phyloP scores from a whole-genome alignment of 23 tunicate genomes.

The Trididemnum nubilum region DNA sequence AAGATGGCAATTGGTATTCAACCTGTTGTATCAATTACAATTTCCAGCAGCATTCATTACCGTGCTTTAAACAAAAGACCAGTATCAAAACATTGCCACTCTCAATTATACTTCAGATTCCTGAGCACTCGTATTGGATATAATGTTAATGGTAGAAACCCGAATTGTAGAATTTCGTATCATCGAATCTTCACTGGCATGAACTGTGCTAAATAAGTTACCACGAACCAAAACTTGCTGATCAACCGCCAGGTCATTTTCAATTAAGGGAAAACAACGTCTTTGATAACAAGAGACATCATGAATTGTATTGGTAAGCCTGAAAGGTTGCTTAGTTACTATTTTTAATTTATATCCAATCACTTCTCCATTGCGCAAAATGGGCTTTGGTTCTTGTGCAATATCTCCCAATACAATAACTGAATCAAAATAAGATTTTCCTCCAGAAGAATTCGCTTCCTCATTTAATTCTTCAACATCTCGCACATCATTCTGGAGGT shows the following conservation, averaged over 20 bases:
- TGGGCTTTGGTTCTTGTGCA: neutral
- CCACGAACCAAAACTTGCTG: neutral
- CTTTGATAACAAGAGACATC: neutral
- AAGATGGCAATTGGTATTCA: no score
- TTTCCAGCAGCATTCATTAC: no score
- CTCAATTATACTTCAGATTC: no score
- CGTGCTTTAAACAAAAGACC: no score
- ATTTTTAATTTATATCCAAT: neutral
- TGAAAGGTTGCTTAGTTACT: neutral
- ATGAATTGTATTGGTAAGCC: neutral
- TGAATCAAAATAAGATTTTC: neutral
- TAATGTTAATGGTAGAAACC: no score
- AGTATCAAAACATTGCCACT: no score
- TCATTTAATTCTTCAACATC: neutral
- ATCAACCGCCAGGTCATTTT: neutral
- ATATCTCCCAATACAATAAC: neutral
- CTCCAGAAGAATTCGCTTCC: neutral
- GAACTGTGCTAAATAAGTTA: neutral
- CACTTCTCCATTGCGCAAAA: neutral
- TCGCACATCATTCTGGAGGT: neutral
- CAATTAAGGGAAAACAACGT: slow-evolving; percentile 3
- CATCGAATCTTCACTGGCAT: neutral
- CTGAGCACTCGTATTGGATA: no score
- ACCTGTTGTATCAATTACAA: no score
- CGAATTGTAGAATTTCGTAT: neutral